Conservation (phyloP, 1,140 invertebrate genomes). For the Vanessa atalanta region DNA sequence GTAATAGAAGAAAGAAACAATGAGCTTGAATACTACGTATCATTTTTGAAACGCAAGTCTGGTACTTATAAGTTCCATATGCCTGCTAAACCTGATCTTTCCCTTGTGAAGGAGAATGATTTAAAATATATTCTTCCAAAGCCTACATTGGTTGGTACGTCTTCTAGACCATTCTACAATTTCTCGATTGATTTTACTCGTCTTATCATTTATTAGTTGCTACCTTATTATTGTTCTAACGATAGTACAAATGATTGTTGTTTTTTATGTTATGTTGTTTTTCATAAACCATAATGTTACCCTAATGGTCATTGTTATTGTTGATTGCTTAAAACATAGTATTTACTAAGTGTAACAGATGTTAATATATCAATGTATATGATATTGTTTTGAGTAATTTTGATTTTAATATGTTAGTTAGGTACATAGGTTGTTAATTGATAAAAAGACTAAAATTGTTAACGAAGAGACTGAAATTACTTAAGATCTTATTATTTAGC, state of each 20-base stretch:
- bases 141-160: slow-evolving; percentile 28
- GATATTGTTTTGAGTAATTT: slow-evolving; percentile 24
- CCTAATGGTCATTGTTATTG: slow-evolving; percentile 21
- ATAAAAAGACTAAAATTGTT: slow-evolving; percentile 27
- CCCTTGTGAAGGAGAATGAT: slow-evolving; percentile 38
- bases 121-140: slow-evolving; percentile 36
- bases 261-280: slow-evolving; percentile 19
- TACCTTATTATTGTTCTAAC: slow-evolving; percentile 7
- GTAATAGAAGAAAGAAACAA: slow-evolving; percentile 38
- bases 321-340: slow-evolving; percentile 26
- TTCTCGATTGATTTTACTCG: slow-evolving; percentile 36
- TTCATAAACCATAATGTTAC: slow-evolving; percentile 24
- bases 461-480: slow-evolving; percentile 22
- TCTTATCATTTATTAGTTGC: slow-evolving; percentile 8
- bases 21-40: slow-evolving; percentile 34
- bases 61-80: slow-evolving; percentile 30
- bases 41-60: slow-evolving; percentile 35
- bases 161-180: slow-evolving; percentile 33
- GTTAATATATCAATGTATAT: slow-evolving; percentile 24
- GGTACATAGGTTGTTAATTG: slow-evolving; percentile 22
- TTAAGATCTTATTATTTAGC: slow-evolving; percentile 26
- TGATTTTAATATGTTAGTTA: slow-evolving; percentile 12
- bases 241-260: slow-evolving; percentile 22
- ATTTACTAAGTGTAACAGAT: slow-evolving; percentile 23
- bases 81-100: slow-evolving; percentile 36